Evolutionary conservation across 2,888 invertebrate genomes (phyloP).

Genomic region (Oscheius sp.): DNA sequence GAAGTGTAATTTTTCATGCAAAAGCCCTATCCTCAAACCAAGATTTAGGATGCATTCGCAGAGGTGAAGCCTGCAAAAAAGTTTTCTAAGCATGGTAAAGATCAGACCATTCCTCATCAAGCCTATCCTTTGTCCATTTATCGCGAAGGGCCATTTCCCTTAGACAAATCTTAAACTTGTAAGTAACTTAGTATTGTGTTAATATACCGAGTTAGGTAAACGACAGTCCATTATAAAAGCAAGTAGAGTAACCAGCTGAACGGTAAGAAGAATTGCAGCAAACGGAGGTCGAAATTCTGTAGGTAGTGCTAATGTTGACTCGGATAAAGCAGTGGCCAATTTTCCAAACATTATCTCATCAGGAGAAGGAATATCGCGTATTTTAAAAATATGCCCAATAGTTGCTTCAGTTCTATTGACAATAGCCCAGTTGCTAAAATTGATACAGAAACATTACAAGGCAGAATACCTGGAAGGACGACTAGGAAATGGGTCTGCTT

Average conservation of each 20-base stretch:
- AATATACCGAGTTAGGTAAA: slow-evolving; percentile 32
- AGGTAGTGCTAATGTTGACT: slow-evolving; percentile 34
- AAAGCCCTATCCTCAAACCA: slow-evolving; percentile 8
- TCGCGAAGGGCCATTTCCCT: slow-evolving; percentile 8
- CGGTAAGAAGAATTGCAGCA: slow-evolving; percentile 41
- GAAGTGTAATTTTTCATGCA: slow-evolving; percentile 1
- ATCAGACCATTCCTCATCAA: slow-evolving; percentile 8
- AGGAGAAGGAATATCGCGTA: slow-evolving; percentile 3
- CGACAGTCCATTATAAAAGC: slow-evolving; percentile 43
- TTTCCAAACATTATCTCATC: neutral
- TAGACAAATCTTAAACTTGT: slow-evolving; percentile 6
- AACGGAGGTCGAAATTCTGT: slow-evolving; percentile 39
- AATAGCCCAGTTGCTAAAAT: slow-evolving; percentile 22
- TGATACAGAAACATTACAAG: neutral
- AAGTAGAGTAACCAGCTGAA: slow-evolving; percentile 42
- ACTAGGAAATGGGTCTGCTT: neutral
- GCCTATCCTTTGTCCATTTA: neutral
- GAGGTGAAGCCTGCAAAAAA: slow-evolving; percentile 18
- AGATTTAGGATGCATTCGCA: slow-evolving; percentile 8
- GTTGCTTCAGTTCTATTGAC: slow-evolving; percentile 4
- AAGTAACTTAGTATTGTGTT: neutral
- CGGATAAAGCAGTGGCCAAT: neutral
- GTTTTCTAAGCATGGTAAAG: neutral
- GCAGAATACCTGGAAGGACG: neutral
- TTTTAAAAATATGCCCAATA: slow-evolving; percentile 14